Evolutionary conservation across 2,113 vertebrate species (phyloP).

Genomic region (Hystrix cristata): DNA sequence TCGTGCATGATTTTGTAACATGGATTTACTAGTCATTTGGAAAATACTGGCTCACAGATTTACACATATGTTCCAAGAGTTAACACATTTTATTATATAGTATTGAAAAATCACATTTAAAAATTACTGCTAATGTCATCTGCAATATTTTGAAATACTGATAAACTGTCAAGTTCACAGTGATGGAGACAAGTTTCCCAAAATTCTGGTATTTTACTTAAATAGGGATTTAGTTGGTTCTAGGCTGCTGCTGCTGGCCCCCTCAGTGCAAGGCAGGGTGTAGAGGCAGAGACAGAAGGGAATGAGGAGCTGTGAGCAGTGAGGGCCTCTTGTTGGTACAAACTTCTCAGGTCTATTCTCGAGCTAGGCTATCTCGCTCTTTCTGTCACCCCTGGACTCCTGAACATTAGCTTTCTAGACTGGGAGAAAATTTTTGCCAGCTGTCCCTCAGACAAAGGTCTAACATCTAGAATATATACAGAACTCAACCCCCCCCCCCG

Average conservation of each 20-base stretch:
- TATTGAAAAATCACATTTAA: background rate
- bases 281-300: background rate
- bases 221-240: background rate
- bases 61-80: background rate
- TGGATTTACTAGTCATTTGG: background rate
- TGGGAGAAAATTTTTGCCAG: no score
- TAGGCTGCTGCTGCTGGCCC: background rate
- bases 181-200: background rate
- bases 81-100: background rate
- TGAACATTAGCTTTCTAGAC: background rate
- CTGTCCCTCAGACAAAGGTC: no score
- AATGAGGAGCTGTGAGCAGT: background rate
- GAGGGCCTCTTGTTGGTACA: background rate
- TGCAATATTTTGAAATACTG: background rate
- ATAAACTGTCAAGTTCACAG: background rate
- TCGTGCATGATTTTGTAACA: background rate
- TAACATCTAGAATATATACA: no score
- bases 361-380: background rate
- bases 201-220: constrained; percentile 30
- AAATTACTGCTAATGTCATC: background rate
- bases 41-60: background rate
- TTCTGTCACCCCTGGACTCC: background rate
- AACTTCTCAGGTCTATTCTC: background rate
- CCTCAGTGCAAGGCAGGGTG: background rate
- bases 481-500: no score